Conservation (phyloP, 2,113 vertebrate genomes). For the Aphelocoma coerulescens region DNA sequence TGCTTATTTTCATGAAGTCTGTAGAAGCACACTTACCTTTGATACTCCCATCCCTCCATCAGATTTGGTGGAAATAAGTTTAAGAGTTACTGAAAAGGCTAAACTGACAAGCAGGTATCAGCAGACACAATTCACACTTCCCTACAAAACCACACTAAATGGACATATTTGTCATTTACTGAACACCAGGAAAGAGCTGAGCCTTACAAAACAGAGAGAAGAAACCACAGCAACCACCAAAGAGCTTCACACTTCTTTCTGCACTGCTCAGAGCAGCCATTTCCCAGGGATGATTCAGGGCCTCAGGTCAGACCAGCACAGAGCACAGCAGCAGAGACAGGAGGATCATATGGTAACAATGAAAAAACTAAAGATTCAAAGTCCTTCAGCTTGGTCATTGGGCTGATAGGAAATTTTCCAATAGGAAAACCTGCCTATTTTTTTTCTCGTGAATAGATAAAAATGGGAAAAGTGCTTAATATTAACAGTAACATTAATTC, state of each 20-base stretch:
- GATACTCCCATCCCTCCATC: neutral
- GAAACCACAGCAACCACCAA: slow-evolving; percentile 19
- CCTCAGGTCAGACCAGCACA: neutral
- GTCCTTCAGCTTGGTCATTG: neutral
- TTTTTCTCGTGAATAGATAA: neutral
- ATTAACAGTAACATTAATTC: neutral
- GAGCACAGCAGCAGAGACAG: neutral
- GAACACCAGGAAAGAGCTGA: neutral
- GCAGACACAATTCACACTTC: neutral
- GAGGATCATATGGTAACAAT: rapidly evolving
- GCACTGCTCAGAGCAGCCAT: neutral
- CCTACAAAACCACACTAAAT: neutral
- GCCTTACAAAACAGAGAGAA: neutral
- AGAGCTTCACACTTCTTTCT: neutral
- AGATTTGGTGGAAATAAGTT: neutral
- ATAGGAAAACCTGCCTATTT: neutral
- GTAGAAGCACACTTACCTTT: neutral
- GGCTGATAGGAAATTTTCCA: neutral
- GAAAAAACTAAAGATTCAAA: neutral
- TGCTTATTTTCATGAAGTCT: neutral
- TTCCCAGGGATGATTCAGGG: neutral
- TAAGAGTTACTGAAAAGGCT: slow-evolving; percentile 1
- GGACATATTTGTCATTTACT: neutral
- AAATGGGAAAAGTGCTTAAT: neutral
- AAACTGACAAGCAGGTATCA: neutral